Base-by-base conservation (phyloP, 2,888 invertebrate genomes). In the Orchestes rusci region DNA sequence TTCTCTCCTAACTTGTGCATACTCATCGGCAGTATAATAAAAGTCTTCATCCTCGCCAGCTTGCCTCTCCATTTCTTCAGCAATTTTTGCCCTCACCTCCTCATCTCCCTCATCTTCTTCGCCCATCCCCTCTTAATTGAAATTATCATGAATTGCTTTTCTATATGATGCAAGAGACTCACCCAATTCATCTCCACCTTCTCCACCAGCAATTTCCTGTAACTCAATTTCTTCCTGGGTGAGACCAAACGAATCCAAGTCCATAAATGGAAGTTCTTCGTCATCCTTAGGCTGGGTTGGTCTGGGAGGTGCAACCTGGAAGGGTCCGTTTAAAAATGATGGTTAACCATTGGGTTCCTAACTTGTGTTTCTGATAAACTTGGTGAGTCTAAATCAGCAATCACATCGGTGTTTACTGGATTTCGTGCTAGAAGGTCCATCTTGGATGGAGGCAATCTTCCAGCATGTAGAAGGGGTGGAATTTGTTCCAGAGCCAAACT, bases 361-460 rank as follows among this genome's bases (percentile, higher is more conserved):
- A 75, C 71, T 58, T 77, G 77, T 36, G 77, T 77, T 60, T 76
- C 76, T 31, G 76, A 76, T 53, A 77, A 69, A 59, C 75, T 76
- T 16, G 77, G 75, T 18, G 77, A 77, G 58, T 77, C 77, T 62
- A 77, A 57, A 59, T 69, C 68, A 3, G 63, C 63, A 3, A 68
- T 57, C 8, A 56, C 53, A 16, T 59, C 53, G n/a, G 12, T 43
- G 3, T 31, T 17, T 3, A 28, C 12, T 2, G 46, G 41, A 29
- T 31, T 46, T 8, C 29, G 13, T 12, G 19, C 7, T 5, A 39
- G 13, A 3, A 37, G 12, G 16, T 16, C 15, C 4, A 51, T 43
- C 28, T 53, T 51, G 2, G 53, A 53, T 1, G 57, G 48, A 5
- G 10, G 55, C 18, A 38, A 52, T 56, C 44, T 58, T 42, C 5